Base-by-base conservation (phyloP, 2,888 invertebrate species). In the Pogonocherus hispidulus region DNA sequence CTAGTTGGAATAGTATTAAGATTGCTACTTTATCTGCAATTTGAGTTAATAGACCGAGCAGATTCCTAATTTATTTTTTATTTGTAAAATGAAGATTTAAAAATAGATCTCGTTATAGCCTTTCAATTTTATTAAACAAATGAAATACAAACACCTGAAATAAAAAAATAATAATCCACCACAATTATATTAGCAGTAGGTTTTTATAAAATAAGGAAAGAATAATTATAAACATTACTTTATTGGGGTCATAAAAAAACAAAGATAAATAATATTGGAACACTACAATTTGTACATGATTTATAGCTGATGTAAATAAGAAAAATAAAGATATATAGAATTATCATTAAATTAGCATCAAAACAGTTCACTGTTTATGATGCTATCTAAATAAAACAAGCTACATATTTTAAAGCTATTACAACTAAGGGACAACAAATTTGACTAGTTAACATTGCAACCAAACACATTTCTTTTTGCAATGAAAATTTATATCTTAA, bases 181-280 rank as follows among this genome's bases (percentile, higher is more conserved):
- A 2, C 8, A 8, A 32, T 32, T 2, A 11, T 32, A 11, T 3
- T 9, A 32, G 32, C 2, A 32, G 32, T 8, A 9, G 32, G 32
- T 32, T 32, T 32, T 32, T 32, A 6, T 23, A 52, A 27, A 19
- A 4, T 11, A 52, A 2, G 14, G 8, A 37, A 11, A 22, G 2
- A 35, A 35, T 35, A 11, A 20, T 16, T 20, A 23, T 37, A 55
- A 55, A 55, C 35, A n/a, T 16, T 14, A 55, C 2, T 55, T 57
- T 57, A 57, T 57, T 57, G 6, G 9, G 16, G 37, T 41, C 11
- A 44, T 46, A 57, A 20, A 57, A 41, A 57, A 57, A 56, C 32
- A 57, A 57, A 41, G 57, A 57, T 57, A 57, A 57, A 57, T 57
- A 44, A 41, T 55, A 41, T 57, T 44, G 57, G 27, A 57, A 57